Percentiles rank a stretch among this genome's conserved stretches.
phyloP scores from a whole-genome alignment of 1,140 invertebrate species.

The Bacillus rossius region DNA sequence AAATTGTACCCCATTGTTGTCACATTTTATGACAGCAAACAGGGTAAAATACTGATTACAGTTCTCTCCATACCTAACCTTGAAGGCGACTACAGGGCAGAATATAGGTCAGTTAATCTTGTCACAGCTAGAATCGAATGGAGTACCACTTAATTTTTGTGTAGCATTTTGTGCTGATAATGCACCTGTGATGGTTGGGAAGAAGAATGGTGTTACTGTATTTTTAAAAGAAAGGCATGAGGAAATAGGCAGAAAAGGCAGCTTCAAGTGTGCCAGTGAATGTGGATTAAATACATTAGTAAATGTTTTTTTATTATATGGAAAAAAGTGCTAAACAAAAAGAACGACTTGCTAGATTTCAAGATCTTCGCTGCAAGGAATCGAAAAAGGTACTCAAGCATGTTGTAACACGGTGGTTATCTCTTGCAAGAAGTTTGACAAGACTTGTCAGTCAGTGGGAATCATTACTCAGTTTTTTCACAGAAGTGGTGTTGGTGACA shows the following conservation, averaged over 20 bases:
- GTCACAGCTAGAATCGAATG: background rate
- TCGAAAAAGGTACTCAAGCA: background rate
- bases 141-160: background rate
- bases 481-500: background rate
- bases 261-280: background rate
- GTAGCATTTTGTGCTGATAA: background rate
- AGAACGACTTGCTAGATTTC: background rate
- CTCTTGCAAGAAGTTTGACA: background rate
- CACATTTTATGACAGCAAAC: background rate
- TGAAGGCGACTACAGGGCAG: background rate
- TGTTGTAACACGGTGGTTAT: background rate
- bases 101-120: background rate
- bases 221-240: background rate
- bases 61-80: background rate
- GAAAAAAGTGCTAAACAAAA: background rate
- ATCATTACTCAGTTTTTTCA: background rate
- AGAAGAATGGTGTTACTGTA: background rate
- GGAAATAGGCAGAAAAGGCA: background rate
- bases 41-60: background rate
- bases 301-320: background rate
- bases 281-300: background rate
- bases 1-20: background rate
- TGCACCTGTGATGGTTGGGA: background rate
- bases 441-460: background rate
- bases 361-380: background rate